A percentile compares a stretch with the other conserved stretches of the same genome.
These are phyloP conservation scores for Threskiornis aethiopicus DNA, from an alignment of 2,797 vertebrate genomes.

Conservation along the genomic window DNA sequence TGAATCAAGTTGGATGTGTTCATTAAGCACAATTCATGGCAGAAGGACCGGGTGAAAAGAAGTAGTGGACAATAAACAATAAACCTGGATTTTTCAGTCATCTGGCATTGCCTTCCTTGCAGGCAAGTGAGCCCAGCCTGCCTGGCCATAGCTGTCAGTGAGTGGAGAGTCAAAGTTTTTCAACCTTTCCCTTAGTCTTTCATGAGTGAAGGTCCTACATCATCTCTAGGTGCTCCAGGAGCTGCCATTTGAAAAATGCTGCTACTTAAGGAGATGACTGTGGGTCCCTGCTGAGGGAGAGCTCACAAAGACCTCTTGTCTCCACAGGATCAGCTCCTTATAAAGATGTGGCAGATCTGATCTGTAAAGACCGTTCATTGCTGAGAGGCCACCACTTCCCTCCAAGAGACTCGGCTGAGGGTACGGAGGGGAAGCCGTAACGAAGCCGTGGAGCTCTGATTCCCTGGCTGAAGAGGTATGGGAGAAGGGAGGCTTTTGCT, in stretches of 20 bases:
- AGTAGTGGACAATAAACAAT: neutral
- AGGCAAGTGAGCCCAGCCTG: neutral
- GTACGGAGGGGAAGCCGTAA: rapidly evolving
- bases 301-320: neutral
- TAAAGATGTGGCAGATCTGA: neutral
- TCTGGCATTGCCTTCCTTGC: neutral
- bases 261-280: neutral
- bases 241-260: neutral
- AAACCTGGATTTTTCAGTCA: neutral
- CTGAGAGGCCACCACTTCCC: neutral
- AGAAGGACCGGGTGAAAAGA: neutral
- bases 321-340: neutral
- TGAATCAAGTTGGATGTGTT: neutral
- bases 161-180: neutral
- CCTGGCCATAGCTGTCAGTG: neutral
- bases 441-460: neutral
- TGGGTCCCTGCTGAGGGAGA: neutral
- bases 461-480: neutral
- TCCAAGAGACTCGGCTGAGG: neutral
- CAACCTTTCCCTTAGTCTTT: neutral
- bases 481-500: neutral
- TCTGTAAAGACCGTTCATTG: neutral
- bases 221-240: neutral
- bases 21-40: neutral
- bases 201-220: neutral